Conservation (phyloP, 2,797 vertebrate genomes). For the Schizopygopsis pylzovi region DNA sequence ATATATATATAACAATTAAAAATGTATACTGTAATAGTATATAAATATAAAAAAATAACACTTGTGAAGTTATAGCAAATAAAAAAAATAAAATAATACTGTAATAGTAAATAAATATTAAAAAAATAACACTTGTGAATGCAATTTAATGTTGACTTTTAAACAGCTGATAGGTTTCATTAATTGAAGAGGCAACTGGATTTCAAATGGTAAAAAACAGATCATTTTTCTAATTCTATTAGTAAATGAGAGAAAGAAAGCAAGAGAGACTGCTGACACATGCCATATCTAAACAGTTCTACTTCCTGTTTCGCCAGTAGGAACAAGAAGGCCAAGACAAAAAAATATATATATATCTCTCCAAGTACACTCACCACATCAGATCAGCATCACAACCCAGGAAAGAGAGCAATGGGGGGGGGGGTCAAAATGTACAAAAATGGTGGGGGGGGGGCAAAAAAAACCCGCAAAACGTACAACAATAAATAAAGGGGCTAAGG, state of each 20-base stretch:
- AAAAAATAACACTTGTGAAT: neutral
- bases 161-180: neutral
- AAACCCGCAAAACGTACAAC: neutral
- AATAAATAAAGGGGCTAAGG: neutral
- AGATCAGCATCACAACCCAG: constrained; percentile 35
- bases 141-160: neutral
- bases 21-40: too few species aligned
- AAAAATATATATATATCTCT: neutral
- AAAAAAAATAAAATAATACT: neutral
- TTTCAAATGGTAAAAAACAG: constrained; percentile 33
- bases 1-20: too few species aligned
- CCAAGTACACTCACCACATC: constrained; percentile 50
- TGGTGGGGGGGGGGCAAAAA: neutral
- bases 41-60: too few species aligned
- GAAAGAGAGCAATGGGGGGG: constrained; percentile 35
- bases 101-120: neutral
- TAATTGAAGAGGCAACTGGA: constrained; percentile 30
- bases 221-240: constrained; percentile 44
- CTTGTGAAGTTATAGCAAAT: neutral
- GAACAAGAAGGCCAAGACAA: constrained; percentile 10
- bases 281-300: constrained; percentile 30
- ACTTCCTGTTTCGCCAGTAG: constrained; percentile 51
- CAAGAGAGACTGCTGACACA: constrained; percentile 49
- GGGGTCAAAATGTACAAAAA: neutral
- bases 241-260: constrained; percentile 50